Conservation (phyloP, 2,797 vertebrate species). For the Ambastaia sidthimunki region DNA sequence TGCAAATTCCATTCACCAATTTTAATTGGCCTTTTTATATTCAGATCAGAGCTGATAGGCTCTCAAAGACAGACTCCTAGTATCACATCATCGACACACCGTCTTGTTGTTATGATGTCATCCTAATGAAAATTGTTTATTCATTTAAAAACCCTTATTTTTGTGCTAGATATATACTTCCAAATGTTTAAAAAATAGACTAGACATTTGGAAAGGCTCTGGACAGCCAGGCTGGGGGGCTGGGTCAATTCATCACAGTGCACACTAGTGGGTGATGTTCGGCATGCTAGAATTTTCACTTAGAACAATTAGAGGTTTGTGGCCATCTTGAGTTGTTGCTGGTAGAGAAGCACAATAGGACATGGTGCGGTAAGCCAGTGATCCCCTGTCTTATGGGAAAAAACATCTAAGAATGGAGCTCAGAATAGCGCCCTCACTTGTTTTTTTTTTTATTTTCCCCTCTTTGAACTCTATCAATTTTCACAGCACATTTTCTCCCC, state of each 20-base stretch:
- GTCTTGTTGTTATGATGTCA: no score
- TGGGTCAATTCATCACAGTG: conserved; percentile 27
- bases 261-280: background rate
- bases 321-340: conserved; percentile 53
- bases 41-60: no score
- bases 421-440: conserved; percentile 39
- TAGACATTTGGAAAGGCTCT: background rate
- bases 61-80: no score
- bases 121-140: no score
- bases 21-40: no score
- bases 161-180: no score
- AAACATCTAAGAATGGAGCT: conserved; percentile 48
- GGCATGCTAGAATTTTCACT: conserved; percentile 44
- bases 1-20: no score
- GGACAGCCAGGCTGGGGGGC: conserved; percentile 19
- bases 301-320: conserved; percentile 13
- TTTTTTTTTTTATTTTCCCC: conserved; percentile 9
- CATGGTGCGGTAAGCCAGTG: background rate
- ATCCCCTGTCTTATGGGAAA: conserved; percentile 18
- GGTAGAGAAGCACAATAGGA: conserved; percentile 30
- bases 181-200: no score
- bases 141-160: no score
- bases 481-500: conserved; percentile 51
- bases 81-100: no score
- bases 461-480: conserved; percentile 46